Conservation (phyloP, 2,797 vertebrate genomes). For the Mus spretus region DNA sequence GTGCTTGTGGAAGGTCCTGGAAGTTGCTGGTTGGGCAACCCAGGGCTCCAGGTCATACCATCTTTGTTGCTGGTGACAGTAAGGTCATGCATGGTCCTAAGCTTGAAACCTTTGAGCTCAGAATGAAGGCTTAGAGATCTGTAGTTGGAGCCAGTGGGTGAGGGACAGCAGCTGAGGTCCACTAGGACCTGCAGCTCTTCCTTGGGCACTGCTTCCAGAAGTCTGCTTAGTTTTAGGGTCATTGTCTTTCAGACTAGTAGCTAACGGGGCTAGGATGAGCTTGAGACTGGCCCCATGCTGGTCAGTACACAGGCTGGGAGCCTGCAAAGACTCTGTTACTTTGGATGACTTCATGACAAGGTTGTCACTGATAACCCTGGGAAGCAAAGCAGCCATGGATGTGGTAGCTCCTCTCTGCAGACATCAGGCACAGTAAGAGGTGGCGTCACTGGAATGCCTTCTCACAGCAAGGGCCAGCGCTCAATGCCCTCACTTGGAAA, state of each 20-base stretch:
- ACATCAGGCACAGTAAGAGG: not conserved
- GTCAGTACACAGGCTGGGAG: not conserved
- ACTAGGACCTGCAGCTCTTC: not conserved
- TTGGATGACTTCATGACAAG: not conserved
- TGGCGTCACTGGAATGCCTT: not conserved
- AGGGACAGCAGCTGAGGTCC: not conserved
- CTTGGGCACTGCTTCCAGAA: not conserved
- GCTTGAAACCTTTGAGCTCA: constrained; percentile 96
- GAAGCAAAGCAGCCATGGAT: not conserved
- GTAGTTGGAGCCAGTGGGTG: constrained; percentile 23
- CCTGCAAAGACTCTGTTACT: not conserved
- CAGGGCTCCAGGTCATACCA: constrained; percentile 87
- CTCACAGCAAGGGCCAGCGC: not conserved
- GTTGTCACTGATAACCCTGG: not conserved
- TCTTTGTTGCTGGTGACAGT: constrained; percentile 98
- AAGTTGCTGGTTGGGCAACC: not conserved
- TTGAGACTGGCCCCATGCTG: not conserved
- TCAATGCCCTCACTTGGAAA: not conserved
- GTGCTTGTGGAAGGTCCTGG: not conserved
- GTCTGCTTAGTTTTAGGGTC: not conserved
- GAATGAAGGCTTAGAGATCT: constrained; percentile 95
- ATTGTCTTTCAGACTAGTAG: not conserved
- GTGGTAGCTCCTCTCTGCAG: not conserved
- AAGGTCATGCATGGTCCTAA: constrained; percentile 97
- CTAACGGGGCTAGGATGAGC: not conserved